Evolutionary conservation across 2,113 vertebrate species (phyloP).

Genomic region (Brevimyrus niger): DNA sequence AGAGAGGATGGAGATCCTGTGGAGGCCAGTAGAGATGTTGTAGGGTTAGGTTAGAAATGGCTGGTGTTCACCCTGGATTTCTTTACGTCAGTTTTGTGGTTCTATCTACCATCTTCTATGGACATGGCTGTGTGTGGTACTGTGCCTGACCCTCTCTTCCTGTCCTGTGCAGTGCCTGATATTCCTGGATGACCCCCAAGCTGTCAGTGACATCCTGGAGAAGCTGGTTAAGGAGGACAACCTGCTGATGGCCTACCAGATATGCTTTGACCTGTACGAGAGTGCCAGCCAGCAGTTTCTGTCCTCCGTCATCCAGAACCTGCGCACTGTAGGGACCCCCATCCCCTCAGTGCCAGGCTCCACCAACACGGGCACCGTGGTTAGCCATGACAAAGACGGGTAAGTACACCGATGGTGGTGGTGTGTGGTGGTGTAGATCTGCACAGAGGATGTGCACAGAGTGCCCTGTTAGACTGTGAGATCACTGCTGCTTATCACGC

Average conservation of each 20-base stretch:
- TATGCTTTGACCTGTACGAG: constrained; percentile 97
- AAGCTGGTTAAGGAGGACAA: constrained; percentile 98
- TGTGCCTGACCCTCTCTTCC: constrained; percentile 11
- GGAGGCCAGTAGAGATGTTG: background rate
- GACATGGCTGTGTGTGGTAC: background rate
- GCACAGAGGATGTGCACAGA: background rate
- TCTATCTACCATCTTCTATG: background rate
- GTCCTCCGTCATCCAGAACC: constrained; percentile 94
- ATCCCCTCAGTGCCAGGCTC: constrained; percentile 91
- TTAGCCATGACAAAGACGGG: constrained; percentile 82
- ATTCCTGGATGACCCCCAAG: constrained; percentile 96
- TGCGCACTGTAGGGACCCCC: constrained; percentile 85
- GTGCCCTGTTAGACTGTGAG: background rate
- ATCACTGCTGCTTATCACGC: background rate
- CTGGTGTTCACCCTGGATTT: background rate
- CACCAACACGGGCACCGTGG: constrained; percentile 89
- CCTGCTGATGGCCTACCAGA: constrained; percentile 97
- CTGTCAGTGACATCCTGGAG: constrained; percentile 95
- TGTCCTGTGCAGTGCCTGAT: constrained; percentile 78
- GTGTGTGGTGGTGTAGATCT: background rate
- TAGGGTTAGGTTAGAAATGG: background rate
- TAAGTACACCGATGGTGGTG: constrained; percentile 33
- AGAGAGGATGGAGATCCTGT: background rate
- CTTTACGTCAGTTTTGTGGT: background rate
- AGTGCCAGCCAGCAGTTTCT: constrained; percentile 98